Evolutionary conservation across 1,140 invertebrate genomes (phyloP).

Genomic region (Drosophila pandora): DNA sequence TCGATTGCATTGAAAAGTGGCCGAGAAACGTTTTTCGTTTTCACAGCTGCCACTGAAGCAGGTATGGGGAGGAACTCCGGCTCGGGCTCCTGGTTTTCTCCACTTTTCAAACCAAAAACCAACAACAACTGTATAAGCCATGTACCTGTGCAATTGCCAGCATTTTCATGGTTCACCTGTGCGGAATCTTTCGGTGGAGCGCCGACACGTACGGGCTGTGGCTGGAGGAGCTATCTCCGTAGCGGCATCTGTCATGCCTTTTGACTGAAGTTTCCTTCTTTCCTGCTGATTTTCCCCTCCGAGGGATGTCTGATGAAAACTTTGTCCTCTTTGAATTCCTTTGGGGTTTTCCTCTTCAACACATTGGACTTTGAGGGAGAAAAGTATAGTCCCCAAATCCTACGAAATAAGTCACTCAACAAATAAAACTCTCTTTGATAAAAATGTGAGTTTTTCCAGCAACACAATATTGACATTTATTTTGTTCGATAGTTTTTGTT

Average conservation of each 20-base stretch:
- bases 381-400: neutral
- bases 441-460: neutral
- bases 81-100: neutral
- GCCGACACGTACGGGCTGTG: constrained; percentile 27
- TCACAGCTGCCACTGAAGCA: constrained; percentile 35
- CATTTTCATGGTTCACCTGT: constrained; percentile 50
- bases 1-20: constrained; percentile 33
- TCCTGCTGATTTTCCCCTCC: neutral
- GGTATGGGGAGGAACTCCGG: neutral
- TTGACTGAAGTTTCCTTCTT: constrained; percentile 30
- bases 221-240: constrained; percentile 27
- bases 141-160: constrained; percentile 33
- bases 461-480: neutral
- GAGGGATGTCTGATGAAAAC: constrained; percentile 24
- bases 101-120: constrained; percentile 5
- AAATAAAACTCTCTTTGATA: neutral
- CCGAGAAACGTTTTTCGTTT: constrained; percentile 48
- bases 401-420: neutral
- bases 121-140: neutral
- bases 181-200: constrained; percentile 34
- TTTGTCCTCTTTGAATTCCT: constrained; percentile 31
- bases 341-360: constrained; percentile 13
- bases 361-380: neutral
- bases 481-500: neutral
- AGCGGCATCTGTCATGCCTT: constrained; percentile 62